phyloP scores from a whole-genome alignment of 2,113 vertebrate species.

The Microtus ochrogaster region DNA sequence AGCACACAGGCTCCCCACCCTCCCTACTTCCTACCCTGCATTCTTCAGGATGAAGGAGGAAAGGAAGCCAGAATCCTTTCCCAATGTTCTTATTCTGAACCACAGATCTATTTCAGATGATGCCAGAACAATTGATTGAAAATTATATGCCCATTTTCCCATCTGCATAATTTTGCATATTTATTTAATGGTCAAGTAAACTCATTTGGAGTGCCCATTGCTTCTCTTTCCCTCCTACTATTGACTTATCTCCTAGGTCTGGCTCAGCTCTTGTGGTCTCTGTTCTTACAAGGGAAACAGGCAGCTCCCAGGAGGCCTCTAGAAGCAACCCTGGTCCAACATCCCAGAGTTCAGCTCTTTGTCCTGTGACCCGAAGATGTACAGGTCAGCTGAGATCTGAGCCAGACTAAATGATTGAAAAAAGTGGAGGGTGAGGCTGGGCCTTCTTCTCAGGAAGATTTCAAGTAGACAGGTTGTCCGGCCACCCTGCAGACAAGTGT shows the following conservation, averaged over 20 bases:
- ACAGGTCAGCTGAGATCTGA: background rate
- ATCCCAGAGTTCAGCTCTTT: background rate
- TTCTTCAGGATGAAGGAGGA: background rate
- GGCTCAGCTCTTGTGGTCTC: conserved; percentile 39
- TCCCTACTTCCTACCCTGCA: background rate
- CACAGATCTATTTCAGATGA: conserved; percentile 53
- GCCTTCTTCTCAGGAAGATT: conserved; percentile 48
- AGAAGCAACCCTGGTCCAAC: background rate
- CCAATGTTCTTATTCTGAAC: conserved; percentile 8
- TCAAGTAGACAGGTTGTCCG: conserved; percentile 59
- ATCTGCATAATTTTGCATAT: conserved; percentile 78
- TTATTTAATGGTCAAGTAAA: conserved; percentile 69
- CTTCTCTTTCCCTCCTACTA: conserved; percentile 51
- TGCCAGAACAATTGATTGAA: conserved; percentile 67
- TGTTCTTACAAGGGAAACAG: background rate
- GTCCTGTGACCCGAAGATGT: background rate
- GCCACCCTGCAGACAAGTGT: conserved; percentile 1
- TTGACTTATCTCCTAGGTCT: conserved; percentile 50
- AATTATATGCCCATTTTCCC: conserved; percentile 60
- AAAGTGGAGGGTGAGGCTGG: background rate
- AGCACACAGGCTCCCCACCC: background rate
- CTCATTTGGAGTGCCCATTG: conserved; percentile 68
- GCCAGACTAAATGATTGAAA: background rate
- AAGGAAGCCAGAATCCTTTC: conserved; percentile 39
- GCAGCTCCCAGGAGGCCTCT: background rate